Conservation (phyloP, 2,113 vertebrate genomes). For the Genyomyrus donnyi region DNA sequence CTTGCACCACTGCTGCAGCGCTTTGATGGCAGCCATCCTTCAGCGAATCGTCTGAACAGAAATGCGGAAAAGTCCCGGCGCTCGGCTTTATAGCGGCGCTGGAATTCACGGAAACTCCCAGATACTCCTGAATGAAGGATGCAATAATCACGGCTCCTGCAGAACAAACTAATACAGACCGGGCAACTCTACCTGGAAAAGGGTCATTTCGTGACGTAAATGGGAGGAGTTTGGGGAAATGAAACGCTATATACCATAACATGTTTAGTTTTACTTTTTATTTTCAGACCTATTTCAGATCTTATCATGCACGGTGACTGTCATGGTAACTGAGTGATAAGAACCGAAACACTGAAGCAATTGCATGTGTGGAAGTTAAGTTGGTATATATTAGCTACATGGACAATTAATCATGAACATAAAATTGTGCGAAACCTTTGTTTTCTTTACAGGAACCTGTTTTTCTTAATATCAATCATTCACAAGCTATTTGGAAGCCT, state of each 20-base stretch:
- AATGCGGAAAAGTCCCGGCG: background rate
- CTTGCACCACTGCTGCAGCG: slow-evolving; percentile 87
- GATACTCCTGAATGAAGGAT: background rate
- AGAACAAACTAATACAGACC: background rate
- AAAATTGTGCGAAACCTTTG: background rate
- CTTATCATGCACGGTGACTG: background rate
- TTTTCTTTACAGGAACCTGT: background rate
- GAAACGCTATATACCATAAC: background rate
- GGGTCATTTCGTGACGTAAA: slow-evolving; percentile 3
- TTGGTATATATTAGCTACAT: background rate
- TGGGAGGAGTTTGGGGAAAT: slow-evolving; percentile 16
- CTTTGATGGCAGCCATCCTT: slow-evolving; percentile 81
- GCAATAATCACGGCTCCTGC: background rate
- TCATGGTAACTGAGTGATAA: background rate
- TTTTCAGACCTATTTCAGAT: background rate
- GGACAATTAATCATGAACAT: background rate
- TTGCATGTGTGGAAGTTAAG: background rate
- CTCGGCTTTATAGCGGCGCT: background rate
- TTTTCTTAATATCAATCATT: background rate
- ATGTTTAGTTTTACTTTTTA: background rate
- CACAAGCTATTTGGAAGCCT: background rate
- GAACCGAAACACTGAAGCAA: background rate
- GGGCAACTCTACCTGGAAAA: slow-evolving; percentile 16
- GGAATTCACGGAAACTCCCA: background rate
- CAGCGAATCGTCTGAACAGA: background rate